Conservation (phyloP, 2,888 invertebrate genomes). For the Dastarcus helophoroides region DNA sequence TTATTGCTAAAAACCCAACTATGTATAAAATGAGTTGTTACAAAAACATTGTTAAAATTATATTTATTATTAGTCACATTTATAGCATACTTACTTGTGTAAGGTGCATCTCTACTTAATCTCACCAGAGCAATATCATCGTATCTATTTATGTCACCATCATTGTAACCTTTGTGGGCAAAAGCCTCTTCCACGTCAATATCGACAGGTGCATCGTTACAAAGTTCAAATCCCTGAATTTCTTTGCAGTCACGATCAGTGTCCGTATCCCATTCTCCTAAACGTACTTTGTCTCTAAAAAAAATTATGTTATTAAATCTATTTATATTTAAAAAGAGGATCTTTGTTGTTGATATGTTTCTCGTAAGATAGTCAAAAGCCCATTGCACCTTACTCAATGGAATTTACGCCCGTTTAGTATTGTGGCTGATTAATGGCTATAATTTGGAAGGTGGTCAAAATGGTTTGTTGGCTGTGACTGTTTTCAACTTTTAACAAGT, state of each 20-base stretch:
- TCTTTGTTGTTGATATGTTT: too few relatives aligned
- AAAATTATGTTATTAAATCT: constrained; percentile 4
- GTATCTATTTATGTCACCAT: constrained; percentile 18
- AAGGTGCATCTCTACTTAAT: constrained; percentile 36
- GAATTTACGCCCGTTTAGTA: too few relatives aligned
- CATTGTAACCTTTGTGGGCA: constrained; percentile 23
- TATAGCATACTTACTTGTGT: constrained; percentile 35
- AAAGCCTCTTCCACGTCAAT: constrained; percentile 22
- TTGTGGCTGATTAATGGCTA: too few relatives aligned
- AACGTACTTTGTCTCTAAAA: constrained; percentile 26
- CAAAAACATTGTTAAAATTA: background rate
- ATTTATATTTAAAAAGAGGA: too few relatives aligned
- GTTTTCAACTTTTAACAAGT: too few relatives aligned
- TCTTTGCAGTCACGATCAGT: constrained; percentile 36
- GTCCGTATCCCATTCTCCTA: constrained; percentile 41
- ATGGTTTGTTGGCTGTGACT: too few relatives aligned
- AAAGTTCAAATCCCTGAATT: constrained; percentile 16
- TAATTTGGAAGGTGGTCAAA: too few relatives aligned
- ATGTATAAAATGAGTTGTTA: too few relatives aligned
- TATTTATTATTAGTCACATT: background rate
- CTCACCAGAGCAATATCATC: constrained; percentile 39
- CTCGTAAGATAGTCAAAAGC: too few relatives aligned
- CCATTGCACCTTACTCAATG: too few relatives aligned
- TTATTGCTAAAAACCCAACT: too few relatives aligned
- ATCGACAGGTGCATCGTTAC: constrained; percentile 25